A percentile compares a stretch with the other conserved stretches of the same genome.
phyloP scores from a whole-genome alignment of 2,113 vertebrate genomes.

The Potamarius usumacintae region DNA sequence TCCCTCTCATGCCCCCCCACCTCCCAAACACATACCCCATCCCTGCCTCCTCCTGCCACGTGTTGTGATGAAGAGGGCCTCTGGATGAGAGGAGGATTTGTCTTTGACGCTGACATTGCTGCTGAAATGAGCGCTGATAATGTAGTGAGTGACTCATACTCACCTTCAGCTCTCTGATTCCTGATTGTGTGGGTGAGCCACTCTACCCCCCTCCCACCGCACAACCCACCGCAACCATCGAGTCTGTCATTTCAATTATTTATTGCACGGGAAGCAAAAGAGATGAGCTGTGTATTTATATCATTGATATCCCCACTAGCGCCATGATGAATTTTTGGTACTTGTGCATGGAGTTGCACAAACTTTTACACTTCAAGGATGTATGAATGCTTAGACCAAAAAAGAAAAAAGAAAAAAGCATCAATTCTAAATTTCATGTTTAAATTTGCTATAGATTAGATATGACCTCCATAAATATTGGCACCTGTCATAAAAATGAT shows the following conservation, averaged over 20 bases:
- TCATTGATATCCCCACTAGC: slow-evolving; percentile 16
- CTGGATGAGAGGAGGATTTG: slow-evolving; percentile 73
- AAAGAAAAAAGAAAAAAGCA: background rate
- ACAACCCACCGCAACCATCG: slow-evolving; percentile 65
- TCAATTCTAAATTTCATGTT: too few species aligned
- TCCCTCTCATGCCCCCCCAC: slow-evolving; percentile 51
- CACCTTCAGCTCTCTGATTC: slow-evolving; percentile 70
- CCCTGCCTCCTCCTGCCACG: slow-evolving; percentile 56
- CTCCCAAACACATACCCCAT: background rate
- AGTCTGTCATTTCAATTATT: slow-evolving; percentile 73
- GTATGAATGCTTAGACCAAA: background rate
- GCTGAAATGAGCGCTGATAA: slow-evolving; percentile 71
- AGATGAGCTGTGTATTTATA: slow-evolving; percentile 60
- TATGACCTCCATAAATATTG: background rate
- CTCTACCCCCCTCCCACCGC: slow-evolving; percentile 9
- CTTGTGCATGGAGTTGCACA: background rate
- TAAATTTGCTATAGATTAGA: background rate
- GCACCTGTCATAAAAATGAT: background rate
- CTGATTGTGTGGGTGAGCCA: slow-evolving; percentile 14
- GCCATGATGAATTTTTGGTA: slow-evolving; percentile 48
- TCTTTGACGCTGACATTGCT: slow-evolving; percentile 78
- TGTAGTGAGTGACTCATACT: slow-evolving; percentile 72
- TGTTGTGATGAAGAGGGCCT: slow-evolving; percentile 65
- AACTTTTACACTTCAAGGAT: background rate
- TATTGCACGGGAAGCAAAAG: slow-evolving; percentile 66